phyloP scores from a whole-genome alignment of 1,140 invertebrate species.

The roundworm (Caenorhabditis elegans) region DNA sequence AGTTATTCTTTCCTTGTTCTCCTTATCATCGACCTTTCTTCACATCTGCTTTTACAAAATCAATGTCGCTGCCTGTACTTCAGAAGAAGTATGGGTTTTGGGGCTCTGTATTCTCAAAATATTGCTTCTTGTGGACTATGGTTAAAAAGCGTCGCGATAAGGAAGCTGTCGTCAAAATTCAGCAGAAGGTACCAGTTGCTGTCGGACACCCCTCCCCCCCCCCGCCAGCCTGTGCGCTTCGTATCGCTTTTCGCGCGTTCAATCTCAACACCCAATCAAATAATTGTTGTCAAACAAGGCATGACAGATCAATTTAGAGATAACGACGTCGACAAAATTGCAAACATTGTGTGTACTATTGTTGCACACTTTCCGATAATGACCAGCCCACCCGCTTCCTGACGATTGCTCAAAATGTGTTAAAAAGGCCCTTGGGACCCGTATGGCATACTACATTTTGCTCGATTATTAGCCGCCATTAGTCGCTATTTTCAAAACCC shows the following conservation, averaged over 20 bases:
- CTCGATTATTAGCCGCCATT: constrained; percentile 21
- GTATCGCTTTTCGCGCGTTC: not conserved
- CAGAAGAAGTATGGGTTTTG: constrained; percentile 23
- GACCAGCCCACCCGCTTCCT: not conserved
- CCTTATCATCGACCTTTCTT: not conserved
- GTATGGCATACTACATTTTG: constrained; percentile 17
- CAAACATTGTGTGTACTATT: constrained; percentile 25
- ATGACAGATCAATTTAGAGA: constrained; percentile 19
- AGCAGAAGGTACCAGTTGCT: not conserved
- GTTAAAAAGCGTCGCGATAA: constrained; percentile 10
- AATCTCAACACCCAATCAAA: constrained; percentile 5
- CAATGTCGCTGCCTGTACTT: not conserved
- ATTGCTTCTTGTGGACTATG: not conserved
- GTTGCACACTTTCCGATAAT: not conserved
- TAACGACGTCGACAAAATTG: not conserved
- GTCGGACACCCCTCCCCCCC: not conserved
- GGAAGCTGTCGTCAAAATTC: not conserved
- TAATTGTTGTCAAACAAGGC: constrained; percentile 11
- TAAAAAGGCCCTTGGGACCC: constrained; percentile 13
- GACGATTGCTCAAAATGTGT: not conserved
- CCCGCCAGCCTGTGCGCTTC: not conserved
- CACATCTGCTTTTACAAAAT: not conserved
- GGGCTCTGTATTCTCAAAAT: not conserved
- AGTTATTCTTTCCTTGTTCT: constrained; percentile 15
- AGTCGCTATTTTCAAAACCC: not conserved